Base-by-base conservation (phyloP, 2,888 invertebrate species). In the Alsophila aescularia region DNA sequence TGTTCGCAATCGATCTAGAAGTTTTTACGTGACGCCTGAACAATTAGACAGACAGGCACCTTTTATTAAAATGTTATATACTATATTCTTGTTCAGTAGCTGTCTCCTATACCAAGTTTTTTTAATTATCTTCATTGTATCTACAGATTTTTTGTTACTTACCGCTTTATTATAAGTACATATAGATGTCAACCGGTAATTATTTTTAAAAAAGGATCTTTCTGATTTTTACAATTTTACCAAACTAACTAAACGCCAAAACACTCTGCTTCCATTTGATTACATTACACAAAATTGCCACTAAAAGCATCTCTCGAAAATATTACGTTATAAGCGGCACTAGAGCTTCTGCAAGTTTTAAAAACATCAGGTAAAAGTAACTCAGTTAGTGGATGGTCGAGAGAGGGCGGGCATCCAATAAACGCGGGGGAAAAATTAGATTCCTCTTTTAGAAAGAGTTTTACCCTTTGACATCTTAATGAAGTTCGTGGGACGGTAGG, bases 391-490 rank as follows among this genome's bases (percentile, higher is more conserved):
- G 39, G 56, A 62, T 66, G 65, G 60, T 64, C 67, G 69, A 54
- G 52, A 14, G 39, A 2, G 5, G 29, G 45, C 6, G 2, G 16
- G 16, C 14, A 44, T 64, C 57, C 69, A 73, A 77, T 78, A 77
- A 83, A 82, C 81, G 71, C 78, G 69, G 72, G 66, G 68, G 81
- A 87, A 87, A 87, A 89, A 87, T 89, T 87, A 81, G 81, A 87
- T 87, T 88, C 67, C 72, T 73, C 43, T 21, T 18, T 34, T 67
- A 64, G 60, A 69, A 74, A 72, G 74, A 74, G 66, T 66, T 72
- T 73, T 67, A 54, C 68, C 75, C 86, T 87, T 88, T 88, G 85
- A 87, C 79, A 79, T 72, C 54, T 41, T 81, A 83, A 86, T 79
- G 58, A 77, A 77, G 72, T 87, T 81, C 73, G 77, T 77, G 62